phyloP scores from a whole-genome alignment of 2,888 invertebrate species.

The Tineola bisselliella region DNA sequence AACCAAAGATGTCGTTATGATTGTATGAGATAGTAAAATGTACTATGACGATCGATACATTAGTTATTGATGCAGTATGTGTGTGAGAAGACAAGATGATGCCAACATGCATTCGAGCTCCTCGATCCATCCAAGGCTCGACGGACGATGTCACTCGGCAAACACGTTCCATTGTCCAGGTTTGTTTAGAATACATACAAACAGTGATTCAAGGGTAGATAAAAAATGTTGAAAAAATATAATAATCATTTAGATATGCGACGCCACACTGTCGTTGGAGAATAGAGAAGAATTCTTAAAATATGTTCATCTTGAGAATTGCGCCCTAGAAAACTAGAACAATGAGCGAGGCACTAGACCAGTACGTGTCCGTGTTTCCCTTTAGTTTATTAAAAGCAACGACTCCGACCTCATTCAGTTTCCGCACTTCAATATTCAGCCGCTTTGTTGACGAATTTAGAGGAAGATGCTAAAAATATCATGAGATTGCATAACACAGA shows the following conservation, averaged over 20 bases:
- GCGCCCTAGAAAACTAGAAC: constrained; percentile 9
- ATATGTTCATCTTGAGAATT: not conserved
- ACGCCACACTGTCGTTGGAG: not conserved
- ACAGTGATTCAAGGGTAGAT: too few species aligned
- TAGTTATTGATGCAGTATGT: not conserved
- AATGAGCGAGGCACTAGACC: constrained; percentile 2
- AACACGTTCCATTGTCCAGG: constrained; percentile 78
- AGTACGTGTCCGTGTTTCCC: constrained; percentile 20
- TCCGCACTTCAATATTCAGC: constrained; percentile 36
- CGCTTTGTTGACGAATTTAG: not conserved
- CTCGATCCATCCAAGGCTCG: constrained; percentile 77
- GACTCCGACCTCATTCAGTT: constrained; percentile 47
- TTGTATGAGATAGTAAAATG: too few species aligned
- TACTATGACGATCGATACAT: not conserved
- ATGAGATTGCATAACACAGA: not conserved
- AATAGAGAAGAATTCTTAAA: not conserved
- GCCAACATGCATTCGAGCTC: constrained; percentile 76
- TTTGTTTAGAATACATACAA: constrained; percentile 23
- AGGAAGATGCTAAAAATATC: not conserved
- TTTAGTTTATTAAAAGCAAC: constrained; percentile 53
- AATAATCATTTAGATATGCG: too few species aligned
- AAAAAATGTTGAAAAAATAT: too few species aligned
- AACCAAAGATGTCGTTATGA: too few species aligned
- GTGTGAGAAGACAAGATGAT: constrained; percentile 49
- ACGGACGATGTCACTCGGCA: constrained; percentile 79